Base-by-base conservation (phyloP, 2,888 invertebrate genomes). In the Apamea monoglypha region DNA sequence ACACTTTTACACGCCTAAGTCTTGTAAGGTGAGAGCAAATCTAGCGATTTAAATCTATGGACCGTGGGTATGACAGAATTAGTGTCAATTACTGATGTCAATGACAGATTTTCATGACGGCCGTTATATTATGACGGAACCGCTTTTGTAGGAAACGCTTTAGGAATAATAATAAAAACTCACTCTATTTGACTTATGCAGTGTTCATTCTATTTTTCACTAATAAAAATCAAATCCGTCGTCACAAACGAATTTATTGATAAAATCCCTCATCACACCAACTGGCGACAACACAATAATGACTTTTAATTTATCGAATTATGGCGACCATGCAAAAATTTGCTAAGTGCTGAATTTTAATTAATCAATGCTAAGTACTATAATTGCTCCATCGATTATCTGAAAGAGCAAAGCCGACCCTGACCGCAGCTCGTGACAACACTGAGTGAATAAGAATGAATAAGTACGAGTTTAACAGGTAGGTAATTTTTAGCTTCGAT, bases 351-450 rank as follows among this genome's bases (percentile, higher is more conserved):
- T 64, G 78, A 29, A 64, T 72, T 78, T 71, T 79, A 56, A 69
- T 56, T n/a, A 63, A 78, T 63, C n/a, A 71, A 36, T 78, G 21
- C 25, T 61, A 53, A 61, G n/a, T 67, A 56, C 25, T 64, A 10
- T 73, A 79, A 80, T 74, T 59, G 29, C 10, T 56, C n/a, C 47
- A 56, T 25, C 25, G 18, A 78, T 80, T 73, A 59, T 61, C 40
- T 44, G 14, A 80, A 61, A 53, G 16, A 44, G 50, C 53, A 61
- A 78, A 44, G 14, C n/a, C 16, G 59, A 74, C 80, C 66, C 56
- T 80, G 80, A 74, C 40, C 74, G 32, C 67, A 50, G 32, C n/a
- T 32, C 40, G 32, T 79, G 29, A 73, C 56, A 56, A 72, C 66
- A 72, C 53, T 66, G 18, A 72, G 16, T 36, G 25, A 79, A 29